A percentile compares a stretch with the other conserved stretches of the same genome.
phyloP scores from a whole-genome alignment of 2,888 invertebrate genomes.

The Magallana nippona region DNA sequence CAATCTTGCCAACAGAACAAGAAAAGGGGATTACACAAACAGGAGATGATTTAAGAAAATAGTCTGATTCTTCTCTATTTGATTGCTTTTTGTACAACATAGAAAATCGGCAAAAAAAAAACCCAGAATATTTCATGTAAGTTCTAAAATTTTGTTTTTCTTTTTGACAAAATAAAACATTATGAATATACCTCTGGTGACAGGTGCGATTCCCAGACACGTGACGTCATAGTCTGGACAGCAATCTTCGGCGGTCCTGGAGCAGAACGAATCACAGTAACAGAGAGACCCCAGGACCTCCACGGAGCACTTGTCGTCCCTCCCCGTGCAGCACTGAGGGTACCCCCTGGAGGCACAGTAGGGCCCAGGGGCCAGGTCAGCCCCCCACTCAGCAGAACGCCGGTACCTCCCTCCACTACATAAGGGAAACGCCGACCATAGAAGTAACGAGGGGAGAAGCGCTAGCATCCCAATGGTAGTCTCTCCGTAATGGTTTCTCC shows the following conservation, averaged over 20 bases:
- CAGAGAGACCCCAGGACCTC: slow-evolving; percentile 90
- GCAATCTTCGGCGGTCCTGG: slow-evolving; percentile 89
- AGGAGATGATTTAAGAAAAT: no score
- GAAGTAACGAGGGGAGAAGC: neutral
- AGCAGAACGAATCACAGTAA: slow-evolving; percentile 97
- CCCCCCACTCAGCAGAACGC: slow-evolving; percentile 66
- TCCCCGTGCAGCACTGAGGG: slow-evolving; percentile 83
- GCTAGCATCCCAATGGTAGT: neutral
- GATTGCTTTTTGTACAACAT: neutral
- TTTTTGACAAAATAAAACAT: neutral
- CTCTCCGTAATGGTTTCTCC: no score
- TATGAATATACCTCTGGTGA: slow-evolving; percentile 30
- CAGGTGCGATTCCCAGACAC: slow-evolving; percentile 82
- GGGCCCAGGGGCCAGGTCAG: slow-evolving; percentile 66
- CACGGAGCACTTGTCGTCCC: slow-evolving; percentile 90
- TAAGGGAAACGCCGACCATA: neutral
- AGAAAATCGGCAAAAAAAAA: neutral
- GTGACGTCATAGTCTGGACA: slow-evolving; percentile 93
- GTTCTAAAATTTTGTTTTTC: neutral
- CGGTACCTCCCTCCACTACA: slow-evolving; percentile 47
- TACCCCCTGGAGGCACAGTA: slow-evolving; percentile 66
- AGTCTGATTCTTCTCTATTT: no score
- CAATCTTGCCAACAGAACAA: no score
- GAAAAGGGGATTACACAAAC: no score
- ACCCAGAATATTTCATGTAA: neutral